Evolutionary conservation across 2,797 vertebrate species (phyloP), one percentile per base, ranked within the genome.

Genomic region (Lepus oiostolus): DNA sequence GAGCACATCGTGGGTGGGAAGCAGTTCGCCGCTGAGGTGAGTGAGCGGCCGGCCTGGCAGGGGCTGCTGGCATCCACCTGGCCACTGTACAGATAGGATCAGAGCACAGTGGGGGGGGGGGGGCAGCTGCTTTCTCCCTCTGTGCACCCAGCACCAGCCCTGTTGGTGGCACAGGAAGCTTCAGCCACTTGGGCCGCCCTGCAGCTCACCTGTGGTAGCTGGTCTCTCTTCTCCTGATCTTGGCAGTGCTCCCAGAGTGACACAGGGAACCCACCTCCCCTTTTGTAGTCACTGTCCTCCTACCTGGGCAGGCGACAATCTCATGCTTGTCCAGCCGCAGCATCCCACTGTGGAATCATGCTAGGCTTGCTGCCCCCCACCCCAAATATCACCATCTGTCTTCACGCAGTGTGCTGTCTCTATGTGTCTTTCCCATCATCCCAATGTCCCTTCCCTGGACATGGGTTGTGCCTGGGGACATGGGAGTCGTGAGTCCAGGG

Each of bases 21-120:
- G 90, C 99, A 99, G 96, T 99, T 99, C 67, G 98, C 99, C 14
- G 99, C 99, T 4, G 99, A 99, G 99, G 99, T 99, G 98, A 98
- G 98, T 60, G 2, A 77, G 30, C 0, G 30, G 72, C 38, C 6
- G 9, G 24, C 38, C 24, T 35, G 68, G 26, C 4, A 19, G 81
- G 50, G 35, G 58, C 50, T 63, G 65, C 70, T 21, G 16, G 58
- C 0, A 0, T 24, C 52, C 68, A 21, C 32, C 50, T 24, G 52
- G 58, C n/a, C 24, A 14, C 72, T 3, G 76, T 71, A 32, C 35
- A 70, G 50, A 3, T 21, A 17, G 80, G 93, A n/a, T 35, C 54
- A 8, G 67, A 81, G 67, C 32, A 58, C 19, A 16, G 17, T 58
- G 19, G 54, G 1, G 13, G 54, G 35, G 35, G 8, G 7, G 26